Base-by-base conservation (phyloP, 2,888 invertebrate species). In the Caenorhabditis japonica region DNA sequence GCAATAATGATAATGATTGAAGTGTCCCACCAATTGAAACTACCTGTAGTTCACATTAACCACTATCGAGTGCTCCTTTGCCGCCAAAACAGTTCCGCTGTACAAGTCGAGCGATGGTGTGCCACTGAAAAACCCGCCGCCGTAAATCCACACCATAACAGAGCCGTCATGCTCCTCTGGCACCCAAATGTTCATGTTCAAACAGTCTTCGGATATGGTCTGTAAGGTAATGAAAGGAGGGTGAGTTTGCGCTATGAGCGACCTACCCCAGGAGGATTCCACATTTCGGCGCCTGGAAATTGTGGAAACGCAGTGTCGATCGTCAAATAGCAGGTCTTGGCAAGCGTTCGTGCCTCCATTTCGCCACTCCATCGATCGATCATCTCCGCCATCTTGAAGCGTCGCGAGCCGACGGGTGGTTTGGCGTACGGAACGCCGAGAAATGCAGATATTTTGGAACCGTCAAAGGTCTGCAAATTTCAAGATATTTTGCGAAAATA, bases 101-200 rank as follows among this genome's bases (percentile, higher is more conserved):
- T 90, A 90, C 21, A 90, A 81, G 74, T 89, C 89, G 27, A 90
- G 79, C 4, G 89, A 88, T 5, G 89, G 87, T 13, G 80, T 80
- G 53, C 86, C 82, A 44, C 71, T 69, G 66, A 79, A 79, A 49
- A 79, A 79, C 3, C 87, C 88, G n/a, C 88, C 88, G 8, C 88
- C 88, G 53, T 82, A 87, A 25, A 88, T 87, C 88, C 88, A 88
- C 7, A 88, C 84, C 79, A 88, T 79, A n/a, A 88, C 87, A 17
- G 85, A 79, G 5, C 85, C 84, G 66, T 87, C 85, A 47, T 84
- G 84, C 23, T 83, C 70, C 39, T 85, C 92, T 1, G 96, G 96
- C 39, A 92, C 92, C 88, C 94, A 94, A 82, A 97, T 93, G 89
- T 94, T 96, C 84, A 97, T 91, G 89, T 94, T 95, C 59, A 97